Evolutionary conservation across 2,113 vertebrate genomes (phyloP).

Genomic region (Lophius piscatorius): DNA sequence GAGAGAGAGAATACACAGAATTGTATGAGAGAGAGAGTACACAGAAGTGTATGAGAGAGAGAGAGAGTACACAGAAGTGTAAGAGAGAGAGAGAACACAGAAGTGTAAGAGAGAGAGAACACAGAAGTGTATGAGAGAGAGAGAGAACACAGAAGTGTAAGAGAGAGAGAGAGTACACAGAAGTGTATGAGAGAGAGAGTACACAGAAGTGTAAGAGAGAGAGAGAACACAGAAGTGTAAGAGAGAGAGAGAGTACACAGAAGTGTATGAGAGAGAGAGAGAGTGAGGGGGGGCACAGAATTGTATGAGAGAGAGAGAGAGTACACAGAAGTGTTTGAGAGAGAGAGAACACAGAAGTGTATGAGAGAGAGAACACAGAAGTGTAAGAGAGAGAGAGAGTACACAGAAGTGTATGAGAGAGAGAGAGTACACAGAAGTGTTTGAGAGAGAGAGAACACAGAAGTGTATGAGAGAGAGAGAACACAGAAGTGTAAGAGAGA

Average conservation of each 20-base stretch:
- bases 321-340: constrained; percentile 5
- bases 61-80: background rate
- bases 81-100: constrained; percentile 13
- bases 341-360: background rate
- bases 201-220: background rate
- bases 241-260: constrained; percentile 21
- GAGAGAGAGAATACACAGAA: background rate
- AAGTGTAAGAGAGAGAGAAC: background rate
- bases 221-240: background rate
- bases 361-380: constrained; percentile 13
- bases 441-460: background rate
- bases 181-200: constrained; percentile 23
- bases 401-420: constrained; percentile 6
- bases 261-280: background rate
- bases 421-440: constrained; percentile 13
- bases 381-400: background rate
- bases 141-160: too few species aligned
- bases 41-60: background rate
- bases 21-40: constrained; percentile 20
- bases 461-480: constrained; percentile 17
- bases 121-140: constrained; percentile 11
- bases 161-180: background rate
- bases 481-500: background rate
- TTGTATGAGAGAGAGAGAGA: constrained; percentile 18
- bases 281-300: too few species aligned